These are phyloP conservation scores for Synergus umbraculus DNA, from an alignment of 2,888 invertebrate species.

Conservation along the genomic window DNA sequence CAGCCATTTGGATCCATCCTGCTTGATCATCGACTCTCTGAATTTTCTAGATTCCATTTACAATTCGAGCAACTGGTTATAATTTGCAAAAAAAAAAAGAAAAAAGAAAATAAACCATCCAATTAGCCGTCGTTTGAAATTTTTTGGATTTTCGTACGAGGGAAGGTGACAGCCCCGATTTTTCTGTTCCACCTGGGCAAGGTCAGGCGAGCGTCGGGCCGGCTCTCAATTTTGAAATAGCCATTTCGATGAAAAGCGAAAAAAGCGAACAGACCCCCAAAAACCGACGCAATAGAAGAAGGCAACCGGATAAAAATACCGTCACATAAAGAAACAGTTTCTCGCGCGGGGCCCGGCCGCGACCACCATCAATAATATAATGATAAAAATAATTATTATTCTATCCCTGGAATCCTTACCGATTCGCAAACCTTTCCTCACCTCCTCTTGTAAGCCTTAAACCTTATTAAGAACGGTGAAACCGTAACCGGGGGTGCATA, in stretches of 20 bases:
- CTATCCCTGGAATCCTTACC: conserved; percentile 51
- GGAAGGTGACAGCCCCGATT: conserved; percentile 37
- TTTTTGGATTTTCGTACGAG: conserved; percentile 1
- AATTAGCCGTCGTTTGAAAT: not conserved
- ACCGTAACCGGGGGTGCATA: conserved; percentile 71
- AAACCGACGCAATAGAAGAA: conserved; percentile 88
- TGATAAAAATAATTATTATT: conserved; percentile 59
- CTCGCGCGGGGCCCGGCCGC: conserved; percentile 76
- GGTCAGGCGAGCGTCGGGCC: conserved; percentile 77
- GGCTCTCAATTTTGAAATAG: conserved; percentile 87
- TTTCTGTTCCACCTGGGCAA: conserved; percentile 71
- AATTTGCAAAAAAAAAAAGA: conserved; percentile 15
- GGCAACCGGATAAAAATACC: conserved; percentile 78
- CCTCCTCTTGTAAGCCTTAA: conserved; percentile 58
- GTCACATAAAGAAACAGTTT: conserved; percentile 76
- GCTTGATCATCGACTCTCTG: conserved; percentile 13
- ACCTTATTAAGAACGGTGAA: conserved; percentile 52
- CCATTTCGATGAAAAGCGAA: conserved; percentile 79
- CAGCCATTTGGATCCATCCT: not conserved
- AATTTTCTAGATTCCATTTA: not conserved
- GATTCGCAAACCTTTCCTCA: conserved; percentile 36
- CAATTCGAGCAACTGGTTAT: conserved; percentile 1
- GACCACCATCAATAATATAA: conserved; percentile 65
- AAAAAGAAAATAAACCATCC: not conserved
- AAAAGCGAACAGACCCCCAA: conserved; percentile 80